These are phyloP conservation scores for Ceratina australensis DNA, from an alignment of 1,140 invertebrate genomes.

Conservation along the genomic window DNA sequence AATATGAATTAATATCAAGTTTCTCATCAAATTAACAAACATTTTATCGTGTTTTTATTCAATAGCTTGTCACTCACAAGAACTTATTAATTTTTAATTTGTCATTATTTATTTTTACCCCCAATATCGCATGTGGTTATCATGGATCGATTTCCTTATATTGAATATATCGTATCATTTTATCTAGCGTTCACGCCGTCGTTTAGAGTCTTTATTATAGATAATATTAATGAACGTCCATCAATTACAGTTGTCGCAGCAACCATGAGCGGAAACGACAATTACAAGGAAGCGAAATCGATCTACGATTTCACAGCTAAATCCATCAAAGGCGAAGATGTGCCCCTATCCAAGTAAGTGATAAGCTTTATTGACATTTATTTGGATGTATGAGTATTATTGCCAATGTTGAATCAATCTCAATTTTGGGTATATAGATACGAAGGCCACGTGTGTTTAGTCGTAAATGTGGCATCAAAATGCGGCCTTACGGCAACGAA, in stretches of 20 bases:
- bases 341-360: conserved; percentile 84
- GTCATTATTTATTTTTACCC: not conserved
- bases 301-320: conserved; percentile 89
- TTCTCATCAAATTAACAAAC: not conserved
- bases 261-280: conserved; percentile 75
- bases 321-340: conserved; percentile 87
- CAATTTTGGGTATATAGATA: conserved; percentile 76
- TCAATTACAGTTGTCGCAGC: conserved; percentile 54
- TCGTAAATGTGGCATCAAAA: conserved; percentile 94
- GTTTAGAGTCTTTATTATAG: not conserved
- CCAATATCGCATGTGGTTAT: not conserved
- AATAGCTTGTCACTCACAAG: not conserved
- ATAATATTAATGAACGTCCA: not conserved
- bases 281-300: conserved; percentile 85
- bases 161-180: not conserved
- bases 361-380: not conserved
- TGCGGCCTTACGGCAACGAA: conserved; percentile 91
- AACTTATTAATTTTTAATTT: not conserved
- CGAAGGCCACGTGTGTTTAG: conserved; percentile 86
- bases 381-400: not conserved
- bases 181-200: not conserved
- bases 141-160: not conserved
- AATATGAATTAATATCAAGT: not conserved
- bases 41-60: not conserved
- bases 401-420: not conserved